phyloP scores from a whole-genome alignment of 2,113 vertebrate genomes.

The Chionomys nivalis region DNA sequence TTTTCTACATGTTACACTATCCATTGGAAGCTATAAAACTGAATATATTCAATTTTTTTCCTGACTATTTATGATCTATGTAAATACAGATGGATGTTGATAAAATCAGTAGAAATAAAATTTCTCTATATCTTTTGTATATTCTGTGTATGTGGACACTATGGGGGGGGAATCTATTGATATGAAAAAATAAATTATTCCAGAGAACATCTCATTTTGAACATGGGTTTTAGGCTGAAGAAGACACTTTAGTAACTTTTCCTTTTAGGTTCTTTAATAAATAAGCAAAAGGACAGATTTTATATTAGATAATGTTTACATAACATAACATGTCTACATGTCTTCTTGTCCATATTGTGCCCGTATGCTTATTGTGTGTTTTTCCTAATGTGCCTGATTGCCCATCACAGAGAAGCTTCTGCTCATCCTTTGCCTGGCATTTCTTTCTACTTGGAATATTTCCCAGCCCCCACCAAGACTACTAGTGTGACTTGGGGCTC shows the following conservation, averaged over 20 bases:
- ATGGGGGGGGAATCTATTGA: background rate
- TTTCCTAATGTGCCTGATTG: rapidly evolving
- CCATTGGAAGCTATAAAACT: background rate
- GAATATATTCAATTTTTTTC: background rate
- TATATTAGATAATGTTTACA: background rate
- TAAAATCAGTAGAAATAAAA: background rate
- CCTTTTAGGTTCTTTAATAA: background rate
- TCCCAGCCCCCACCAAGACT: background rate
- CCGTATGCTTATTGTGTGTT: too few relatives aligned
- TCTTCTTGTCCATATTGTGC: too few relatives aligned
- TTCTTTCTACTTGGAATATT: background rate
- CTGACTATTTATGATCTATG: background rate
- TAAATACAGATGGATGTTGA: background rate
- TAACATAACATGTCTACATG: too few relatives aligned
- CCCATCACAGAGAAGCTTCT: background rate
- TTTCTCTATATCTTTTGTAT: background rate
- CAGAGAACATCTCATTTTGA: background rate
- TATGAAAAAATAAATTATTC: background rate
- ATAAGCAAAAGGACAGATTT: background rate
- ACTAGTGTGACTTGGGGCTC: rapidly evolving
- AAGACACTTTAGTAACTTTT: background rate
- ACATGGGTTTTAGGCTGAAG: background rate
- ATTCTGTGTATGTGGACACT: background rate
- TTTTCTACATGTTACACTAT: background rate
- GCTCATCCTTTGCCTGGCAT: rapidly evolving